A percentile compares a stretch with the other conserved stretches of the same genome.
Conservation (phyloP, 2,888 invertebrate species). For the Caenorhabditis macrosperma region DNA sequence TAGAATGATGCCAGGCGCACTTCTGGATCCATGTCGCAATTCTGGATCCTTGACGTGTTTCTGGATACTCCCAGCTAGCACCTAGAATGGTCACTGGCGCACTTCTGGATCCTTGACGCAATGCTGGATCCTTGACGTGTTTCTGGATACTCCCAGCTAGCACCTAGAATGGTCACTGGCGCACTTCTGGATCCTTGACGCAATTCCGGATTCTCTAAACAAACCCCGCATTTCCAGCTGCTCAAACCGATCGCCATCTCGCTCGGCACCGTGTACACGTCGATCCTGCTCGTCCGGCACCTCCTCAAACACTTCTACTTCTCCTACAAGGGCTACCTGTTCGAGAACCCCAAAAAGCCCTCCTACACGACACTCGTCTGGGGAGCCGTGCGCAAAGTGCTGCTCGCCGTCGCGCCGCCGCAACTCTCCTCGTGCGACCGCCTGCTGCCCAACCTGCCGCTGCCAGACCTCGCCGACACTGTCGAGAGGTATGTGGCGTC, state of each 20-base stretch:
- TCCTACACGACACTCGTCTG: slow-evolving; percentile 73
- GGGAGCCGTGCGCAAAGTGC: slow-evolving; percentile 66
- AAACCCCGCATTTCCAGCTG: not conserved
- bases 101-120: too few species aligned
- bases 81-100: too few species aligned
- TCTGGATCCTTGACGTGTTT: too few species aligned
- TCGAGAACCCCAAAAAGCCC: slow-evolving; percentile 74
- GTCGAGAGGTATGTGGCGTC: slow-evolving; percentile 70
- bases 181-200: too few species aligned
- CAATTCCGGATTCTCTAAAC: too few species aligned
- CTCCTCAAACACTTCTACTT: slow-evolving; percentile 72
- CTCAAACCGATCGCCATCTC: slow-evolving; percentile 29
- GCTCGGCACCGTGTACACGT: slow-evolving; percentile 16
- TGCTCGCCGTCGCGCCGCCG: slow-evolving; percentile 65
- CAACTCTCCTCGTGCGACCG: slow-evolving; percentile 71
- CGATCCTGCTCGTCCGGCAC: slow-evolving; percentile 42
- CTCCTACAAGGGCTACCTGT: slow-evolving; percentile 75
- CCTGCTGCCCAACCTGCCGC: slow-evolving; percentile 72
- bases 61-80: too few species aligned
- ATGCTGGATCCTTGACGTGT: too few species aligned
- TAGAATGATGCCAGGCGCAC: too few species aligned
- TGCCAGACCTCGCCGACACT: slow-evolving; percentile 70
- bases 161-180: too few species aligned
- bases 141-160: too few species aligned
- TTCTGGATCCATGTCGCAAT: too few species aligned